Evolutionary conservation across 2,888 invertebrate genomes (phyloP).

Genomic region (Pseudeuparius sepicola): DNA sequence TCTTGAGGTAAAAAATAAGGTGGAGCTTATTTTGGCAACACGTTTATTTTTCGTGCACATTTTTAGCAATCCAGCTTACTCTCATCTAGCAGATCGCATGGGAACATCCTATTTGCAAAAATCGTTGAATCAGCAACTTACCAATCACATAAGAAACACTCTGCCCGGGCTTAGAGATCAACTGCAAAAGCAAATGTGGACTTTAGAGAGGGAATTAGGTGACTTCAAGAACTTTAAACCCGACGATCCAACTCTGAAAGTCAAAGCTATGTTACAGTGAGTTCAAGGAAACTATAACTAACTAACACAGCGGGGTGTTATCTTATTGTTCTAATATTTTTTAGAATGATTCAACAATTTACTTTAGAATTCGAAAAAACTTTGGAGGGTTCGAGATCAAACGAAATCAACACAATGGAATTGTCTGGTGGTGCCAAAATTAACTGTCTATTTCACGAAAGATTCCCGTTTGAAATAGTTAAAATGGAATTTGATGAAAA

Average conservation of each 20-base stretch:
- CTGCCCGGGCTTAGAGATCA: constrained; percentile 91
- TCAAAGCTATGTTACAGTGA: constrained; percentile 99
- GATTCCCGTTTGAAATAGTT: constrained; percentile 98
- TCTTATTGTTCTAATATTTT: too few species aligned
- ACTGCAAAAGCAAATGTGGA: constrained; percentile 88
- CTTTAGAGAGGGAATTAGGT: constrained; percentile 96
- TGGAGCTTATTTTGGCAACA: too few species aligned
- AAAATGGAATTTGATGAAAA: constrained; percentile 99
- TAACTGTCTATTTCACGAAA: constrained; percentile 96
- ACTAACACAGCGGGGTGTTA: too few species aligned
- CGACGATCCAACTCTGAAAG: constrained; percentile 97
- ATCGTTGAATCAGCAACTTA: constrained; percentile 94
- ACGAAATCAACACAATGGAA: constrained; percentile 93
- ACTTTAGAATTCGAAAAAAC: constrained; percentile 96
- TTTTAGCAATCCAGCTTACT: constrained; percentile 81
- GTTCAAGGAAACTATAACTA: too few species aligned
- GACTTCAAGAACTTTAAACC: constrained; percentile 98
- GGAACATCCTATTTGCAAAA: constrained; percentile 97
- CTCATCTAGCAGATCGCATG: constrained; percentile 93
- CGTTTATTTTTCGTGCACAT: too few species aligned
- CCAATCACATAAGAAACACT: constrained; percentile 97
- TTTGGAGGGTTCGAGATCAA: constrained; percentile 95
- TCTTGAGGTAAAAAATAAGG: constrained; percentile 69
- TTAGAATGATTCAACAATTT: constrained; percentile 95
- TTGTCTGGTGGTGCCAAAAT: constrained; percentile 98